phyloP scores from a whole-genome alignment of 1,140 invertebrate species.

The Spodoptera frugiperda region DNA sequence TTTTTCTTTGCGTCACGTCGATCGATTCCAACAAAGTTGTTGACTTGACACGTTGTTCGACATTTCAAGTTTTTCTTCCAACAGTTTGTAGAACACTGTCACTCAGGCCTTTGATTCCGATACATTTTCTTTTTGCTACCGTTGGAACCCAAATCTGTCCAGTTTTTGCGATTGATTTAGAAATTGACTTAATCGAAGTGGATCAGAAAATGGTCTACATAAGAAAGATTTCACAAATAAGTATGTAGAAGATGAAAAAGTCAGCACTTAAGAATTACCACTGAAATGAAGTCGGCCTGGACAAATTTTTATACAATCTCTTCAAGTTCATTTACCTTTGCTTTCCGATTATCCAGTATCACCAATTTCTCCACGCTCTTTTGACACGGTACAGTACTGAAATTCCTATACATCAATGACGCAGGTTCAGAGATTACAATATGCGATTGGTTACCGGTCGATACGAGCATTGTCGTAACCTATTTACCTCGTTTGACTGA shows the following conservation, averaged over 20 bases:
- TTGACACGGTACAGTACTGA: neutral
- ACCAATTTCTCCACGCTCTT: neutral
- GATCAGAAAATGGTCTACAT: no score
- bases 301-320: no score
- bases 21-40: neutral
- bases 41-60: neutral
- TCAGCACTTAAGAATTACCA: no score
- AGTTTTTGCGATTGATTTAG: no score
- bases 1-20: conserved; percentile 11
- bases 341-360: neutral
- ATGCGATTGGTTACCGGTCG: conserved; percentile 9
- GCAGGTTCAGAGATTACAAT: conserved; percentile 25
- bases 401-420: conserved; percentile 4
- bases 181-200: no score
- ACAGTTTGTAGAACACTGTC: conserved; percentile 5
- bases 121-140: conserved; percentile 5
- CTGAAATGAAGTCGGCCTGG: no score
- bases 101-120: neutral
- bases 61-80: conserved; percentile 22
- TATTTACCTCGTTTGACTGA: conserved; percentile 26
- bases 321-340: neutral
- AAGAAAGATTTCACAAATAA: no score
- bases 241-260: no score
- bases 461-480: conserved; percentile 31
- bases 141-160: neutral